These are phyloP conservation scores for Phanerotoma sp. DNA, from an alignment of 2,888 invertebrate genomes.

Conservation along the genomic window DNA sequence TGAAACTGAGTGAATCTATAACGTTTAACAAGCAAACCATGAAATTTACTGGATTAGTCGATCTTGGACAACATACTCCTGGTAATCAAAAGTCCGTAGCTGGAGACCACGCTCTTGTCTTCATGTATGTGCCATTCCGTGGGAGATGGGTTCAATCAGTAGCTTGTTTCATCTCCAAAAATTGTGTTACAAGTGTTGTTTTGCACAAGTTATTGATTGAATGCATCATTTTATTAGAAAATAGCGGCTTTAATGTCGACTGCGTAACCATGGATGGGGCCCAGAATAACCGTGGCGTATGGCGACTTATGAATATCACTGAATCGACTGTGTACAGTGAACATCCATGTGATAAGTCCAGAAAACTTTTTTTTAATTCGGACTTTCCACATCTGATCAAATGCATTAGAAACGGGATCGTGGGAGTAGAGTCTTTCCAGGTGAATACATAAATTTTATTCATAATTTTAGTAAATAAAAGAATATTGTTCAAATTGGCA, in stretches of 20 bases:
- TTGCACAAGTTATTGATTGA: slow-evolving; percentile 35
- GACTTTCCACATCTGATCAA: slow-evolving; percentile 35
- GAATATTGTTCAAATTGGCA: too few species aligned
- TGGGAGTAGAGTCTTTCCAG: too few species aligned
- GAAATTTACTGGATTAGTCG: slow-evolving; percentile 29
- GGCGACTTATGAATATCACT: slow-evolving; percentile 29
- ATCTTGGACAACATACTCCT: slow-evolving; percentile 33
- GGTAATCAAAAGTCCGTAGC: slow-evolving; percentile 17
- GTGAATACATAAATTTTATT: too few species aligned
- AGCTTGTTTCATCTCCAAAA: slow-evolving; percentile 34
- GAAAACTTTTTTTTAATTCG: slow-evolving; percentile 32
- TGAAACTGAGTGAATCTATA: slow-evolving; percentile 28
- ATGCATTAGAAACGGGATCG: slow-evolving; percentile 28
- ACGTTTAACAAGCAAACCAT: slow-evolving; percentile 25
- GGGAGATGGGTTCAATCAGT: slow-evolving; percentile 35
- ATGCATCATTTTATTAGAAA: slow-evolving; percentile 33
- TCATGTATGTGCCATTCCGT: slow-evolving; percentile 36
- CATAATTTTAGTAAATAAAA: not conserved
- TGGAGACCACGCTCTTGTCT: slow-evolving; percentile 40
- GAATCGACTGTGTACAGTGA: slow-evolving; percentile 27
- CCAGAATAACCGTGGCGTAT: slow-evolving; percentile 35
- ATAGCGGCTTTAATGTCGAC: slow-evolving; percentile 30
- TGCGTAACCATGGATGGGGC: slow-evolving; percentile 35
- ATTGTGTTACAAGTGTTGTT: slow-evolving; percentile 24
- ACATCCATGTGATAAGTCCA: slow-evolving; percentile 27